Evolutionary conservation across 2,888 invertebrate genomes (phyloP).

Genomic region (Thecophora atra): DNA sequence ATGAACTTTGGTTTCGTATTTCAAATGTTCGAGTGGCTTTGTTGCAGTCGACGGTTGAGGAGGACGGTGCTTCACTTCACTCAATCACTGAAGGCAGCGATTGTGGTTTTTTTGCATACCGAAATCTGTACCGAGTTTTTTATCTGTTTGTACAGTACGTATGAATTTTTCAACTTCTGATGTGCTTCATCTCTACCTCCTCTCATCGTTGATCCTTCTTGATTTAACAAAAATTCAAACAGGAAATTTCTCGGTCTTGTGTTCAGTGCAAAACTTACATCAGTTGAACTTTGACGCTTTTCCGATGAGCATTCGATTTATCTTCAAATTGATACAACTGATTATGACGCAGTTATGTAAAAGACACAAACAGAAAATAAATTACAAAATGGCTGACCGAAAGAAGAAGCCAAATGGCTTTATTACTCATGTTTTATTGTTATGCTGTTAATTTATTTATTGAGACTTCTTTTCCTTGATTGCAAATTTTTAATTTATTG

Average conservation of each 20-base stretch:
- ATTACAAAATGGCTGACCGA: background rate
- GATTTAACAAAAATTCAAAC: too few species aligned
- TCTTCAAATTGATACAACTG: background rate
- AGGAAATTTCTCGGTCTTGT: too few species aligned
- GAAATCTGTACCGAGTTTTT: too few species aligned
- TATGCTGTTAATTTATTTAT: background rate
- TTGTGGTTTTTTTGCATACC: too few species aligned
- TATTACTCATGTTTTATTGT: background rate
- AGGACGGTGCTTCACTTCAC: background rate
- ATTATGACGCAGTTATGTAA: background rate
- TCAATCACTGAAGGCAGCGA: too few species aligned
- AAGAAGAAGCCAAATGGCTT: too few species aligned
- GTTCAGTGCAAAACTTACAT: background rate
- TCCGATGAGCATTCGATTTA: background rate
- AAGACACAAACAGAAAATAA: background rate
- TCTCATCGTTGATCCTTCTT: too few species aligned
- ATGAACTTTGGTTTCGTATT: slow-evolving; percentile 9
- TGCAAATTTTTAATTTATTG: too few species aligned
- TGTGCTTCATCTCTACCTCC: too few species aligned
- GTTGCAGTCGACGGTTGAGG: background rate
- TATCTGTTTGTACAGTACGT: too few species aligned
- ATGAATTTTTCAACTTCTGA: too few species aligned
- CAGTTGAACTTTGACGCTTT: background rate
- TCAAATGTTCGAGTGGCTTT: too few species aligned
- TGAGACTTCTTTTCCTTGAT: background rate